Conservation (phyloP, 2,888 invertebrate genomes). For the Drosophila maculinotata region DNA sequence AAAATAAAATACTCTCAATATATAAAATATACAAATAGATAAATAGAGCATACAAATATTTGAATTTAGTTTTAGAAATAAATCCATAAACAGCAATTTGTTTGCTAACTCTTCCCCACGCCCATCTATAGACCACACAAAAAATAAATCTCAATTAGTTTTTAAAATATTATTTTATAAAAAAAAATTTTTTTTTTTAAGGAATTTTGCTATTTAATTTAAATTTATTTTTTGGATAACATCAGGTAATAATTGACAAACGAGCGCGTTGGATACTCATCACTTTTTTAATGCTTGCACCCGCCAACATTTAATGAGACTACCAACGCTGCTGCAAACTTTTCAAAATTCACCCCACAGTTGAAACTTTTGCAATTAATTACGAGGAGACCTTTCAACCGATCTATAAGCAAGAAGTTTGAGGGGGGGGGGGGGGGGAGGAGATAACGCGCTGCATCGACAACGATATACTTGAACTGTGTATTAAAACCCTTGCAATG, state of each 20-base stretch:
- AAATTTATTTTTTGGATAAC: too few relatives aligned
- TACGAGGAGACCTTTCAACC: conserved; percentile 57
- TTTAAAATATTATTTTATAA: too few relatives aligned
- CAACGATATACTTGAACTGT: conserved; percentile 12
- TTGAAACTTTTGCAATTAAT: conserved; percentile 76
- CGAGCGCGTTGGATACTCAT: conserved; percentile 37
- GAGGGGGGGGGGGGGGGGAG: not conserved
- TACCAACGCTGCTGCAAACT: conserved; percentile 48
- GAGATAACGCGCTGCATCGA: conserved; percentile 5
- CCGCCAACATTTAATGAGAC: conserved; percentile 45
- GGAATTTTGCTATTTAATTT: too few relatives aligned
- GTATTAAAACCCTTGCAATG: not conserved
- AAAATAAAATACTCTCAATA: too few relatives aligned
- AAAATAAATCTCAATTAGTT: too few relatives aligned
- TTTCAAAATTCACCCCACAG: conserved; percentile 49
- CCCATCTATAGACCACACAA: too few relatives aligned
- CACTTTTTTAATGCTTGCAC: conserved; percentile 24
- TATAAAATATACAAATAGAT: too few relatives aligned
- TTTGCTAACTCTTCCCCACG: too few relatives aligned
- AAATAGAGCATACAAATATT: too few relatives aligned
- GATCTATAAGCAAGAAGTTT: conserved; percentile 18
- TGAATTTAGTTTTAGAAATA: too few relatives aligned
- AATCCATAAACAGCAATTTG: too few relatives aligned
- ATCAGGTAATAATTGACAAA: conserved; percentile 51
- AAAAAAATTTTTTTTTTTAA: too few relatives aligned